Evolutionary conservation across 1,140 invertebrate species (phyloP).

Genomic region (Listronotus oregonensis): DNA sequence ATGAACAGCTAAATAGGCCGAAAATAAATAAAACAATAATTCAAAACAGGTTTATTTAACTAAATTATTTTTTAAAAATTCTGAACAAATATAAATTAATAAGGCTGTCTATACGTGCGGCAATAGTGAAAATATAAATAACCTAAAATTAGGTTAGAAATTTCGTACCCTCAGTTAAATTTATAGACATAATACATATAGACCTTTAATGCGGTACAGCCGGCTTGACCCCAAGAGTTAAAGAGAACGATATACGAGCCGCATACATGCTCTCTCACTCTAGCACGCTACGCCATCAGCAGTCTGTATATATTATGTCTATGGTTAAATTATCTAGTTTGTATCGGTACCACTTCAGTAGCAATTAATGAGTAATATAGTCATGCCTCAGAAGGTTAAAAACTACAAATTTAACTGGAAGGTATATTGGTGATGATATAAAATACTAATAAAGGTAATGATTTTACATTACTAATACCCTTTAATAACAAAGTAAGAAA

Average conservation of each 20-base stretch:
- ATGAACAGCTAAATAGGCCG: too few species aligned
- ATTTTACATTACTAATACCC: background rate
- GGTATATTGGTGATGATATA: slow-evolving; percentile 11
- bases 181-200: too few species aligned
- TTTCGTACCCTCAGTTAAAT: slow-evolving; percentile 9
- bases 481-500: slow-evolving; percentile 1
- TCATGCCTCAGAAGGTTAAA: background rate
- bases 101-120: background rate
- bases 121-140: background rate
- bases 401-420: slow-evolving; percentile 5
- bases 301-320: too few species aligned
- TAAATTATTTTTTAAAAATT: slow-evolving; percentile 5
- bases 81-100: slow-evolving; percentile 8
- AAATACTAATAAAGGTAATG: slow-evolving; percentile 10
- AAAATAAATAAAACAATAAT: background rate
- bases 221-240: too few species aligned
- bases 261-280: too few species aligned
- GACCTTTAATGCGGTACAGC: background rate
- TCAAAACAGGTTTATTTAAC: background rate
- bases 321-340: background rate
- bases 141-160: background rate
- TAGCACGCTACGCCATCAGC: too few species aligned
- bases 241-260: too few species aligned
- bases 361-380: background rate
- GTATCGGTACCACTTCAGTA: slow-evolving; percentile 4